Evolutionary conservation across 2,888 invertebrate genomes (phyloP).

Genomic region (Acholoe squamosa): DNA sequence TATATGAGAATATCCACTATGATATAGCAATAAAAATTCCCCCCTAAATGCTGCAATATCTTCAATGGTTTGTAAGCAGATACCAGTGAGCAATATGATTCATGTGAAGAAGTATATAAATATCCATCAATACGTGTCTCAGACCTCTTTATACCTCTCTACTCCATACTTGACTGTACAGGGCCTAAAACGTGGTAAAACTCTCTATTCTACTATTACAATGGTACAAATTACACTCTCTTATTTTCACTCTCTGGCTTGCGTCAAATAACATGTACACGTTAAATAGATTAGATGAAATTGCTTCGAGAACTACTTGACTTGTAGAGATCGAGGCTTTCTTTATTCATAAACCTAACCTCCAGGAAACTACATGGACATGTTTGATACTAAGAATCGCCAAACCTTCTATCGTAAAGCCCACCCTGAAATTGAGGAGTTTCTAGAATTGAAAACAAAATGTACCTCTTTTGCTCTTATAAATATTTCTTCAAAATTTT

Average conservation of each 20-base stretch:
- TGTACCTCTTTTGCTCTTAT: too few relatives aligned
- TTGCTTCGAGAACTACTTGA: background rate
- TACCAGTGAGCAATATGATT: background rate
- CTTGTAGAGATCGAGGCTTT: background rate
- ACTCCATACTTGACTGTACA: background rate
- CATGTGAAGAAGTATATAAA: background rate
- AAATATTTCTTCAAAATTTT: too few relatives aligned
- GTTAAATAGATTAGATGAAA: background rate
- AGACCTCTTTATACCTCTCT: background rate
- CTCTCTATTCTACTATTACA: background rate
- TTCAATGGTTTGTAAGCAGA: background rate
- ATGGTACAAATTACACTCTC: conserved; percentile 2
- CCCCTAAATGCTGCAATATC: too few relatives aligned
- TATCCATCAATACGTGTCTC: background rate
- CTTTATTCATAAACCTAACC: too few relatives aligned
- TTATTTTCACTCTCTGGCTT: background rate
- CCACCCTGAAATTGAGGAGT: too few relatives aligned
- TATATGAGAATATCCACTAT: too few relatives aligned
- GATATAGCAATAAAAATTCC: too few relatives aligned
- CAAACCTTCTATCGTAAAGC: too few relatives aligned
- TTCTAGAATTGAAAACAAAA: too few relatives aligned
- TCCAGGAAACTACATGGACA: too few relatives aligned
- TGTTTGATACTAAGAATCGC: too few relatives aligned
- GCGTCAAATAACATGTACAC: background rate
- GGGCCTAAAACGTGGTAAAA: background rate